Evolutionary conservation across 1,140 invertebrate genomes (phyloP), one percentile per base, ranked within the genome.

Genomic region (Caenorhabditis brenneri): DNA sequence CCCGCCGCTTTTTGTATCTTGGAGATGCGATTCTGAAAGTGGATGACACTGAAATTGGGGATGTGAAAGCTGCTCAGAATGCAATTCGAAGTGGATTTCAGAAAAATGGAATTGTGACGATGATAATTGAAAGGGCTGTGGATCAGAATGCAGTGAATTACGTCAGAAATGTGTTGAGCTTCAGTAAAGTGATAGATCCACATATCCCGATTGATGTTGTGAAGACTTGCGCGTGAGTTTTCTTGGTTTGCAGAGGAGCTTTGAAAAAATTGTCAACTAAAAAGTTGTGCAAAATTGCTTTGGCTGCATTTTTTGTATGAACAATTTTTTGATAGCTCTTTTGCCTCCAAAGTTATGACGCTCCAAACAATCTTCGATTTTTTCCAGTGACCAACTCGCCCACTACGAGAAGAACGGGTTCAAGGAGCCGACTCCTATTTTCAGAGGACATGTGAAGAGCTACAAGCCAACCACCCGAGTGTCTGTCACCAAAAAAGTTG

Each of bases 11-110:
- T 24, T n/a, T 74, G 1, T 74, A 42, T 24, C 36, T 74, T 10
- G 65, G 65, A 22, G 65, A 74, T 42, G 65, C 65, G 0, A 74
- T 74, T 42, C 36, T 74, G 0, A 74, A 46, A 74, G n/a, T 74
- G 7, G 65, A 74, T 31, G 65, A 74, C 36, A 74, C 36, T 22
- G 65, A 74, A 46, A 74, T 74, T 42, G 5, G 3, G 10, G 65
- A 74, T 74, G 19, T 74, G 42, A 12, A 22, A 24, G 27, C 65
- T 0, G n/a, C 65, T 42, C 65, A 74, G 24, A 24, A 6, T 19
- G 65, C 65, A 3, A 39, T 74, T 42, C 65, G 65, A 1, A 74
- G 7, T 24, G 65, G 65, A 0, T 74, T 74, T 15, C 36, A 39
- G 36, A 74, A 74, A 24, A 74, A 74, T 42, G 65, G 65, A 24